Percentiles rank a stretch among this genome's conserved stretches.
Evolutionary conservation across 2,888 invertebrate species (phyloP).

Genomic region (Linnaemya vulpina): DNA sequence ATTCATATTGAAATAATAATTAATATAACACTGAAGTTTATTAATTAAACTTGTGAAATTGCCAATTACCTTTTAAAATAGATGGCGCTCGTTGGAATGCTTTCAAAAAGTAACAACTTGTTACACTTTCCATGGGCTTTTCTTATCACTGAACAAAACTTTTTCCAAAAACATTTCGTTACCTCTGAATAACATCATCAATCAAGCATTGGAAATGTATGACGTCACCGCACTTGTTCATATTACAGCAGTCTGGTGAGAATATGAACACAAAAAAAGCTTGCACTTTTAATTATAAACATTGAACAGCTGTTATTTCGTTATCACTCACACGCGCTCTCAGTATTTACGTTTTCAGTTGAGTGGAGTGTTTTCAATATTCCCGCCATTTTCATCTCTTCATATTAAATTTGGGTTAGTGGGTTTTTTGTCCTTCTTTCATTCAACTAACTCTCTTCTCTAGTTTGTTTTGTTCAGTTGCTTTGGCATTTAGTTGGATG

Average conservation of each 20-base stretch:
- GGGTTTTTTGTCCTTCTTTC: constrained; percentile 28
- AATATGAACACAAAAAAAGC: neutral
- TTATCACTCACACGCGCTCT: constrained; percentile 24
- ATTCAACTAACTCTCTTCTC: neutral
- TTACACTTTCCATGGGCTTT: constrained; percentile 31
- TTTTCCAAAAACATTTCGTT: neutral
- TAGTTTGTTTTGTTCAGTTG: constrained; percentile 17
- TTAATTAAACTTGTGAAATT: too few species aligned
- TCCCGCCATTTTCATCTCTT: constrained; percentile 58
- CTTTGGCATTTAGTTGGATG: neutral
- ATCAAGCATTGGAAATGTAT: constrained; percentile 50
- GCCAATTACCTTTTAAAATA: neutral
- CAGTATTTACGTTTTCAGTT: neutral
- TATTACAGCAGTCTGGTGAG: neutral
- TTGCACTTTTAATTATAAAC: constrained; percentile 1
- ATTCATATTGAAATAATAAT: too few species aligned
- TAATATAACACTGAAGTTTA: too few species aligned
- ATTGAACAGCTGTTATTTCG: constrained; percentile 19
- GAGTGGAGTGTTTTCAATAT: constrained; percentile 6
- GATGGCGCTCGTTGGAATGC: constrained; percentile 28
- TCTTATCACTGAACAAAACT: neutral
- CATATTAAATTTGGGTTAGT: constrained; percentile 39
- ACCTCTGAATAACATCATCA: constrained; percentile 40
- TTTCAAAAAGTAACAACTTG: constrained; percentile 53
- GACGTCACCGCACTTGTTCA: constrained; percentile 33